Percentiles rank a stretch among this genome's conserved stretches.
Conservation (phyloP, 2,797 vertebrate species). For the Strix occidentalis region DNA sequence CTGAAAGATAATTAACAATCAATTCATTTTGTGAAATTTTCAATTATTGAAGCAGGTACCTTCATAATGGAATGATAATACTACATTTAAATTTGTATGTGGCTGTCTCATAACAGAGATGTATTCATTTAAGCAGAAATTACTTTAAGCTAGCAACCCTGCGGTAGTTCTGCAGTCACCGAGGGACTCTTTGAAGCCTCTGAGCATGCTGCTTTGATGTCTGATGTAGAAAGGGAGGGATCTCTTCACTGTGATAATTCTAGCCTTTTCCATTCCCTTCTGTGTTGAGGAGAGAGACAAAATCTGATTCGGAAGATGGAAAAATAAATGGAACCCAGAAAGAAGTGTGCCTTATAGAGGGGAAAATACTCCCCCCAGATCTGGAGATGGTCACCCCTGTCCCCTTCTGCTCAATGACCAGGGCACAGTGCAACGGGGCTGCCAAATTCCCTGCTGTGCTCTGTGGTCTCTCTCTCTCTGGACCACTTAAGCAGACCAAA, state of each 20-base stretch:
- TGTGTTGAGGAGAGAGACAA: neutral
- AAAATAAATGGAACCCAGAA: neutral
- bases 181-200: conserved; percentile 62
- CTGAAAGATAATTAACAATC: conserved; percentile 22
- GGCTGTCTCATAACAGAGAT: conserved; percentile 17
- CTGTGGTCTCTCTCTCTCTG: too few relatives aligned
- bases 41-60: neutral
- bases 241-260: neutral
- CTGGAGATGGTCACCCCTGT: neutral
- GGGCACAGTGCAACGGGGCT: neutral
- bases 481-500: neutral
- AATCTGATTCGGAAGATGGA: neutral
- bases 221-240: conserved; percentile 20
- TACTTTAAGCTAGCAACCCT: conserved; percentile 26
- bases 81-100: neutral
- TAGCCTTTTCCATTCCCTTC: neutral
- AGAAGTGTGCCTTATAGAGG: neutral
- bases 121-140: conserved; percentile 37
- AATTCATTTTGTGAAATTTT: conserved; percentile 1
- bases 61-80: neutral
- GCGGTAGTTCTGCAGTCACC: neutral
- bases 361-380: neutral
- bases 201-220: conserved; percentile 46
- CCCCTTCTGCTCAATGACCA: neutral
- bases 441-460: neutral